Evolutionary conservation across 2,888 invertebrate species (phyloP).

Genomic region (Perdita meconis): DNA sequence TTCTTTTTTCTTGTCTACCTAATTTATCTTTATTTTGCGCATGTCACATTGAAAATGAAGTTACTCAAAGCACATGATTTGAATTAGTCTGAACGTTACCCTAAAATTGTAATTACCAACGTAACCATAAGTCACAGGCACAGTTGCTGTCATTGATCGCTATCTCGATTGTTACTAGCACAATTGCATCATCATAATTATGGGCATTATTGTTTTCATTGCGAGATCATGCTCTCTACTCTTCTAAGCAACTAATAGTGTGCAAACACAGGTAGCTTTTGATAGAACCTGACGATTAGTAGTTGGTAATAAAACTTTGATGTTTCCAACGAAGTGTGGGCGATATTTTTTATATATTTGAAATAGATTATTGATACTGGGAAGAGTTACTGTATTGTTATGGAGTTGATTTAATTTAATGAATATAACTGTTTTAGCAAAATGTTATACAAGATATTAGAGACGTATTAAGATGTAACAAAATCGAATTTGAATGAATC

Average conservation of each 20-base stretch:
- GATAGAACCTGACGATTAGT: not conserved
- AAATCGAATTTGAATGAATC: too few species aligned
- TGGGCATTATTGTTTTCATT: conserved; percentile 4
- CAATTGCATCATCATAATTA: conserved; percentile 26
- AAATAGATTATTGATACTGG: too few species aligned
- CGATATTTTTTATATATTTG: too few species aligned
- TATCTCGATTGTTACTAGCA: conserved; percentile 26
- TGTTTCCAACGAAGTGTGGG: too few species aligned
- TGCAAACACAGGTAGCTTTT: not conserved
- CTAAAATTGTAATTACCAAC: conserved; percentile 5
- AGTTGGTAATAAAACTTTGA: too few species aligned
- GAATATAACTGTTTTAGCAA: too few species aligned
- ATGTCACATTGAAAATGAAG: not conserved
- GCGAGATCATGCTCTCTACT: not conserved
- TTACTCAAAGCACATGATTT: not conserved
- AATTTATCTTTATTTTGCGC: not conserved
- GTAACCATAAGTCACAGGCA: conserved; percentile 15
- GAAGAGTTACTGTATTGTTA: too few species aligned
- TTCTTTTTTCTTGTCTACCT: too few species aligned
- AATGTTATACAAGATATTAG: too few species aligned
- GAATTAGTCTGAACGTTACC: not conserved
- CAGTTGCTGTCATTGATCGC: conserved; percentile 18
- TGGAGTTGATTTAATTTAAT: too few species aligned
- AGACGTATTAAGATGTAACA: too few species aligned
- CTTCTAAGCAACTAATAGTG: not conserved